These are phyloP conservation scores for Melanostoma mellinum DNA, from an alignment of 2,888 invertebrate genomes.

Conservation along the genomic window DNA sequence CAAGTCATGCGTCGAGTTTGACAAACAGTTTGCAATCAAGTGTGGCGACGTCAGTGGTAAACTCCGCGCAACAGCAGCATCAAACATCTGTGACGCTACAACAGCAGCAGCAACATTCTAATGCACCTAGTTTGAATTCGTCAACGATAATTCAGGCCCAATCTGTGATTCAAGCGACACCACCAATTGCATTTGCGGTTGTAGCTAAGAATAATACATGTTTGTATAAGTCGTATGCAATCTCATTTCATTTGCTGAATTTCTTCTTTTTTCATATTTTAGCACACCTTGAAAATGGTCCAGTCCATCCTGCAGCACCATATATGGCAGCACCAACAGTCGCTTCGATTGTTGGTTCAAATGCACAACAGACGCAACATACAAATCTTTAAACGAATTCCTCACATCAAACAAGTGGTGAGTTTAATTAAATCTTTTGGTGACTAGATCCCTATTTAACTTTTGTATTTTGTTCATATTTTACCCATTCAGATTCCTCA, in stretches of 20 bases:
- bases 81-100: constrained; percentile 65
- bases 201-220: constrained; percentile 84
- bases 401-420: constrained; percentile 81
- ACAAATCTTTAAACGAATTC: constrained; percentile 81
- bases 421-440: not conserved
- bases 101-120: constrained; percentile 75
- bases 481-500: constrained; percentile 65
- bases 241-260: not conserved
- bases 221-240: constrained; percentile 74
- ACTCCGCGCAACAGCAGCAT: constrained; percentile 74
- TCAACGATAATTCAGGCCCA: constrained; percentile 80
- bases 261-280: constrained; percentile 11
- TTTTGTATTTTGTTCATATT: not conserved
- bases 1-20: constrained; percentile 76
- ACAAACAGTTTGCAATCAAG: constrained; percentile 68
- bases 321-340: constrained; percentile 78
- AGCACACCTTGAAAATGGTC: constrained; percentile 82
- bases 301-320: constrained; percentile 77
- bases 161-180: constrained; percentile 82
- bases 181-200: constrained; percentile 85
- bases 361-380: constrained; percentile 77
- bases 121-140: constrained; percentile 80
- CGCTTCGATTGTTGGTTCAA: constrained; percentile 78
- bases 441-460: too few species aligned
- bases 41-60: constrained; percentile 68